phyloP scores from a whole-genome alignment of 2,888 invertebrate genomes.

The Polia nebulosa region DNA sequence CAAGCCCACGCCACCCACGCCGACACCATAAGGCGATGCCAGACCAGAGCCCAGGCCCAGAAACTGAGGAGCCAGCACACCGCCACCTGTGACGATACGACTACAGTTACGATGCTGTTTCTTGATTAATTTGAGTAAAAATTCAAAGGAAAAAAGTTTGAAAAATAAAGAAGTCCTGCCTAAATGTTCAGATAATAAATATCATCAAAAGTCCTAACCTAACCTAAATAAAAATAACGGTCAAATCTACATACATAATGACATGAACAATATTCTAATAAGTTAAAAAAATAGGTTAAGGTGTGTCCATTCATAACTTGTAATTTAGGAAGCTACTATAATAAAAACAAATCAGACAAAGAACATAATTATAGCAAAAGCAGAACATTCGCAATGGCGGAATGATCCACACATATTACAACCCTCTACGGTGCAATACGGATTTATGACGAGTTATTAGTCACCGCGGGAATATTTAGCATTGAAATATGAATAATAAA shows the following conservation, averaged over 20 bases:
- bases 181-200: neutral
- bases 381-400: slow-evolving; percentile 78
- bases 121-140: neutral
- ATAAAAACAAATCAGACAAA: slow-evolving; percentile 63
- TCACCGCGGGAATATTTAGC: slow-evolving; percentile 86
- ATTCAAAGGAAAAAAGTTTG: slow-evolving; percentile 35
- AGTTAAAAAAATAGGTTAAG: neutral
- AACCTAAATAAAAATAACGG: neutral
- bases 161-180: slow-evolving; percentile 29
- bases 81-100: slow-evolving; percentile 92
- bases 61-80: slow-evolving; percentile 96
- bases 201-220: neutral
- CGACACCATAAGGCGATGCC: slow-evolving; percentile 91
- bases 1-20: slow-evolving; percentile 93
- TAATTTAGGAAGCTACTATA: slow-evolving; percentile 7
- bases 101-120: slow-evolving; percentile 15
- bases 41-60: slow-evolving; percentile 96
- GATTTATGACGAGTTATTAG: slow-evolving; percentile 88
- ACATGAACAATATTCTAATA: neutral
- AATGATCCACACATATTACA: slow-evolving; percentile 86
- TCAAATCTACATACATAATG: neutral
- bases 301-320: neutral
- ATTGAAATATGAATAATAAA: slow-evolving; percentile 88
- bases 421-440: slow-evolving; percentile 87
- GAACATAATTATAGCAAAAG: slow-evolving; percentile 69